A percentile compares a stretch with the other conserved stretches of the same genome.
phyloP scores from a whole-genome alignment of 2,113 vertebrate genomes.

The Myodes glareolus region DNA sequence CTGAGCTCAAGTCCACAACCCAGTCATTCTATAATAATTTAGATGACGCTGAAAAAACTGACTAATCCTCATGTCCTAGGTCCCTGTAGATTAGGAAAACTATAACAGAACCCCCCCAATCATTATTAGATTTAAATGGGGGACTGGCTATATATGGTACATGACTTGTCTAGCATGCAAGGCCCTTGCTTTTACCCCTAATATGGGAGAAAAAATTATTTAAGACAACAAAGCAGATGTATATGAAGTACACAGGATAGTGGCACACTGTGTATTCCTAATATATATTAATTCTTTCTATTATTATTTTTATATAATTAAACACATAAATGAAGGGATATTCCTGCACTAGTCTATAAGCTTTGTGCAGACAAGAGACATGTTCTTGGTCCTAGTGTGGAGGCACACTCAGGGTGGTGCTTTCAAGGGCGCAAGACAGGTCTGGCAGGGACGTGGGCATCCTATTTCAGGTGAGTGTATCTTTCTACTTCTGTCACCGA shows the following conservation, averaged over 20 bases:
- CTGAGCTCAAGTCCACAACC: not conserved
- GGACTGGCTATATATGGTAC: not conserved
- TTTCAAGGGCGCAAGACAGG: not conserved
- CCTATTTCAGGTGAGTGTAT: not conserved
- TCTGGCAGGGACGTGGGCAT: not conserved
- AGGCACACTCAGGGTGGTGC: not conserved
- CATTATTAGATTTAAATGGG: slow-evolving; percentile 15
- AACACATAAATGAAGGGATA: not conserved
- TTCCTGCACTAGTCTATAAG: not conserved
- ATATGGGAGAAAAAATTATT: not conserved
- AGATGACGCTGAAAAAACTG: not conserved
- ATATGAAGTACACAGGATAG: not conserved
- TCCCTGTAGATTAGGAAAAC: slow-evolving; percentile 10
- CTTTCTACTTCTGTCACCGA: not conserved
- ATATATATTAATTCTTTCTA: not conserved
- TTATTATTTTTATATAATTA: slow-evolving; percentile 9
- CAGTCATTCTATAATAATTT: not conserved
- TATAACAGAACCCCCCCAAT: not conserved
- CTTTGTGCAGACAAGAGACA: not conserved
- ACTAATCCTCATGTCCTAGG: not conserved
- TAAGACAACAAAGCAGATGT: not conserved
- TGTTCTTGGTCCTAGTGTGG: not conserved
- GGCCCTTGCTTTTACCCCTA: not conserved
- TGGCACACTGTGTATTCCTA: not conserved
- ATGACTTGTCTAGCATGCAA: not conserved